These are phyloP conservation scores for Agonopterix heracliana DNA, from an alignment of 2,888 invertebrate species.

Conservation along the genomic window DNA sequence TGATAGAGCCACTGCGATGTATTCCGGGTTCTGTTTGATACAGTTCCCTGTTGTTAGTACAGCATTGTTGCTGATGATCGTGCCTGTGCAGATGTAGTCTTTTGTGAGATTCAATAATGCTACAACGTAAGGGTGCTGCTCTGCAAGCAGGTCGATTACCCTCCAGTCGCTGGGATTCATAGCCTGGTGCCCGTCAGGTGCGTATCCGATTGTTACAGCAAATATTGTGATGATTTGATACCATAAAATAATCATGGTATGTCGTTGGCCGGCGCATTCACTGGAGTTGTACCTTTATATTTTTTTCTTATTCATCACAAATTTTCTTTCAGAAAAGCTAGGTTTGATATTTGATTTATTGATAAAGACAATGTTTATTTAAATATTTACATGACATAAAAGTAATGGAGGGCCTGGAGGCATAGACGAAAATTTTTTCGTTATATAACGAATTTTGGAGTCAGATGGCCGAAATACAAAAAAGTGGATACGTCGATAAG, in stretches of 20 bases:
- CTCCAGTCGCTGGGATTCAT: slow-evolving; percentile 23
- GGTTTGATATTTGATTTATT: too few species aligned
- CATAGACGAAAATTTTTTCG: too few species aligned
- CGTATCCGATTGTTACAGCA: not conserved
- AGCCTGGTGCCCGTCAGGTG: not conserved
- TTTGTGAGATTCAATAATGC: slow-evolving; percentile 35
- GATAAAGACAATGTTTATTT: too few species aligned
- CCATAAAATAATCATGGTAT: not conserved
- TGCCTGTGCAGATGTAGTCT: slow-evolving; percentile 46
- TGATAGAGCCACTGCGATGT: slow-evolving; percentile 38
- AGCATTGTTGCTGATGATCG: slow-evolving; percentile 34
- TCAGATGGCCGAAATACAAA: too few species aligned
- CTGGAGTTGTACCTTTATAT: too few species aligned
- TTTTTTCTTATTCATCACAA: too few species aligned
- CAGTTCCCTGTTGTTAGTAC: slow-evolving; percentile 54
- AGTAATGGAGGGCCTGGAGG: too few species aligned
- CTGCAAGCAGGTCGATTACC: slow-evolving; percentile 41
- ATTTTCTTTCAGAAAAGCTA: too few species aligned
- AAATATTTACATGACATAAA: too few species aligned
- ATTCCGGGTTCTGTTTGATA: slow-evolving; percentile 27
- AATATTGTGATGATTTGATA: not conserved
- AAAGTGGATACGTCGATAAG: too few species aligned
- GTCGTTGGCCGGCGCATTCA: too few species aligned
- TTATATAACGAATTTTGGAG: too few species aligned
- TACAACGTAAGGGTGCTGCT: slow-evolving; percentile 46